Conservation (phyloP, 2,888 invertebrate genomes). For the Paralinhomoeus sp. region DNA sequence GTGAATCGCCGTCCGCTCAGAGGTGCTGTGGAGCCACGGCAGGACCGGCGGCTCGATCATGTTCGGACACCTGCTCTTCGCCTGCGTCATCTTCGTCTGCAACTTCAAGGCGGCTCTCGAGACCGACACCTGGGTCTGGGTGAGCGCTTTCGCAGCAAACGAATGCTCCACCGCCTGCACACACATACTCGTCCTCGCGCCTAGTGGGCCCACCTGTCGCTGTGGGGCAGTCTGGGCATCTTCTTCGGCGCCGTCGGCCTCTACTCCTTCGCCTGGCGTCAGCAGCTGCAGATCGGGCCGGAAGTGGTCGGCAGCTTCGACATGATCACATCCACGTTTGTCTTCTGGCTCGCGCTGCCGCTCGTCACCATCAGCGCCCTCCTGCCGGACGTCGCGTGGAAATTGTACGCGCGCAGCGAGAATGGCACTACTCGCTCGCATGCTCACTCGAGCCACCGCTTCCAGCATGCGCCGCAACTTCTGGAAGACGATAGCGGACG, state of each 20-base stretch:
- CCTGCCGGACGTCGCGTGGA: constrained; percentile 61
- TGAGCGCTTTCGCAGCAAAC: constrained; percentile 1
- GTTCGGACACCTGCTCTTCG: constrained; percentile 82
- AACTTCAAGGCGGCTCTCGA: constrained; percentile 88
- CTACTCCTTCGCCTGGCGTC: constrained; percentile 40
- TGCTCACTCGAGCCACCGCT: too few species aligned
- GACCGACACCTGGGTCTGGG: constrained; percentile 73
- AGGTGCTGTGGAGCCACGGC: constrained; percentile 40
- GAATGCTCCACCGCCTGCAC: too few species aligned
- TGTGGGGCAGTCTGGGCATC: constrained; percentile 74
- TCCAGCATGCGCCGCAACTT: too few species aligned
- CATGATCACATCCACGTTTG: constrained; percentile 61
- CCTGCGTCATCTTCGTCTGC: constrained; percentile 82
- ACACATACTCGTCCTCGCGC: too few species aligned
- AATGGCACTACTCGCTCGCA: too few species aligned
- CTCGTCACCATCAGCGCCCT: constrained; percentile 68
- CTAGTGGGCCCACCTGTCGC: constrained; percentile 53
- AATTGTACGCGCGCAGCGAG: constrained; percentile 39
- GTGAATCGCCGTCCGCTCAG: constrained; percentile 17
- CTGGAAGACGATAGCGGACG: too few species aligned
- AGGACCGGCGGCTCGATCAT: constrained; percentile 73
- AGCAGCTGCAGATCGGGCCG: constrained; percentile 47
- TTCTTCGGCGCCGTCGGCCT: constrained; percentile 72
- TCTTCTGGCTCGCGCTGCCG: constrained; percentile 79
- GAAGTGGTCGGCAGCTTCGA: constrained; percentile 70